Conservation (phyloP, 2,888 invertebrate genomes). For the Phyllotreta striolata region DNA sequence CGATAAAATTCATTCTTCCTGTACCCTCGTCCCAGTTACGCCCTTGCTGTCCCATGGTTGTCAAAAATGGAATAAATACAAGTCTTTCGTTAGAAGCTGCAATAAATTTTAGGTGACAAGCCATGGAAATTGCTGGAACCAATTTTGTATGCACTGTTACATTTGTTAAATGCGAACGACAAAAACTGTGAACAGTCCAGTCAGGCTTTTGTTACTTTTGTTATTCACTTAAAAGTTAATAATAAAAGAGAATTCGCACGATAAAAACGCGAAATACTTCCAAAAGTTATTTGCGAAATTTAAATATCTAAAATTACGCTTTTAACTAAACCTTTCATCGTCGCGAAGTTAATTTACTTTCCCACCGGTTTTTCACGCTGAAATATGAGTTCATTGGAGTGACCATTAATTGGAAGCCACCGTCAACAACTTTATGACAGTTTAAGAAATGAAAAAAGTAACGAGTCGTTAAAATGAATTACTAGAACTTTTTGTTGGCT, state of each 20-base stretch:
- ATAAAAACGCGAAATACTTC: too few relatives aligned
- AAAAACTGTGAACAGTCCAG: slow-evolving; percentile 11
- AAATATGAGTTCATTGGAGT: slow-evolving; percentile 28
- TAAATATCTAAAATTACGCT: too few relatives aligned
- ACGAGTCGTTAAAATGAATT: too few relatives aligned
- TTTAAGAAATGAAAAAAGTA: slow-evolving; percentile 10
- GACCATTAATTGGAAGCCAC: slow-evolving; percentile 32
- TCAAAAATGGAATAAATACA: slow-evolving; percentile 22
- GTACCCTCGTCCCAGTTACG: slow-evolving; percentile 31
- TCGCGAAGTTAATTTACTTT: slow-evolving; percentile 29
- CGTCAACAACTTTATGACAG: slow-evolving; percentile 29
- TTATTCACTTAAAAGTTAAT: slow-evolving; percentile 5
- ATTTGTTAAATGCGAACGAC: slow-evolving; percentile 29
- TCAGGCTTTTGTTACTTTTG: too few relatives aligned
- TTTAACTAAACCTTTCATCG: slow-evolving; percentile 4
- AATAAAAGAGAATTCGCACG: background rate
- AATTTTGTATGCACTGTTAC: slow-evolving; percentile 36
- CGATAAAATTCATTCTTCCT: slow-evolving; percentile 16
- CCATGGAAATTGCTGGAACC: slow-evolving; percentile 38
- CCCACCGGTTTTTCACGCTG: slow-evolving; percentile 18
- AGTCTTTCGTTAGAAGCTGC: slow-evolving; percentile 39
- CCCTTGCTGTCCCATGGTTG: slow-evolving; percentile 5
- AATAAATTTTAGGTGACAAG: slow-evolving; percentile 43
- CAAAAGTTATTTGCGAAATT: too few relatives aligned
- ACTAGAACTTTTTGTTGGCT: too few relatives aligned